phyloP scores from a whole-genome alignment of 2,888 invertebrate genomes.

The Conus canariensis region DNA sequence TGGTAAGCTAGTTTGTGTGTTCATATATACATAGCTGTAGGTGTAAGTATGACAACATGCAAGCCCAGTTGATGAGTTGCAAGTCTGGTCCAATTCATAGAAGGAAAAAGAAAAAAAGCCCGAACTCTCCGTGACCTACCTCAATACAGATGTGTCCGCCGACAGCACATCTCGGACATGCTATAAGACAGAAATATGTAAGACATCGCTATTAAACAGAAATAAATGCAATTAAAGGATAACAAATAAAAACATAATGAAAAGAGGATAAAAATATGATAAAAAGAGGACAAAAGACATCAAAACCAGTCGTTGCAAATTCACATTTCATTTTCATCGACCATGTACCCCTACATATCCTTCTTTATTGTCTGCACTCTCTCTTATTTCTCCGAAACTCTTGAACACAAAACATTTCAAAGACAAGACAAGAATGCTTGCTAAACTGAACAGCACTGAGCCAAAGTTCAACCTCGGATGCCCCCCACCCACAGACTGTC shows the following conservation, averaged over 20 bases:
- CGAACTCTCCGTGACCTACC: neutral
- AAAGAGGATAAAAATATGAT: neutral
- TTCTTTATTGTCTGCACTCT: no score
- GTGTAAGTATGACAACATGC: neutral
- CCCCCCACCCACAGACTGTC: no score
- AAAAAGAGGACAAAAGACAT: neutral
- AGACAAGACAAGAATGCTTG: no score
- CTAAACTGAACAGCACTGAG: no score
- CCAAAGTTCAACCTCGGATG: no score
- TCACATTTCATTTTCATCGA: neutral
- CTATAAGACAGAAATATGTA: constrained; percentile 7
- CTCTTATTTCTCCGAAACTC: no score
- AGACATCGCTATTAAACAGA: neutral
- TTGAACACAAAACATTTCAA: no score
- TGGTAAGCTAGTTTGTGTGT: no score
- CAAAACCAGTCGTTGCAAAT: neutral
- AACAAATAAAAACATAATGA: neutral
- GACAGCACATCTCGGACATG: constrained; percentile 38
- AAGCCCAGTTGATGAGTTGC: neutral
- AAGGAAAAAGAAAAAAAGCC: no score
- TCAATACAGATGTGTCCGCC: neutral
- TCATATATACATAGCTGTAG: neutral
- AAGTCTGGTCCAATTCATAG: no score
- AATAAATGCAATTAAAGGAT: neutral
- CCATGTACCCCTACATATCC: no score